Conservation (phyloP, 2,113 vertebrate genomes). For the Pyxicephalus adspersus region DNA sequence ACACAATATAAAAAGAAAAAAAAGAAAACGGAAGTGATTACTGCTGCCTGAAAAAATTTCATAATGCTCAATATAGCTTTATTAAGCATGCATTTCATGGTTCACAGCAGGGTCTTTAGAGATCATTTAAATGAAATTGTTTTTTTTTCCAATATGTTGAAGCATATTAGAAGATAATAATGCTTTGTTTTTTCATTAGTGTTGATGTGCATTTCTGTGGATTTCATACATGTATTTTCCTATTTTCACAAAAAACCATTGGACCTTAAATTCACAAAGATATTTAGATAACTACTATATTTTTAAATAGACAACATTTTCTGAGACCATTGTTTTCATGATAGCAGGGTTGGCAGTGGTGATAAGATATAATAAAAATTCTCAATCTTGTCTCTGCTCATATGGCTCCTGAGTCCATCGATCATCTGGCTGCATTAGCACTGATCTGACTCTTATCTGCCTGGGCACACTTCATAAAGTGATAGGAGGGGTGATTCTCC, state of each 20-base stretch:
- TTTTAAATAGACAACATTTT: neutral
- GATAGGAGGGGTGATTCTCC: neutral
- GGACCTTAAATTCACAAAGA: too few relatives aligned
- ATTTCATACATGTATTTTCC: too few relatives aligned
- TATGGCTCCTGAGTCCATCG: conserved; percentile 24
- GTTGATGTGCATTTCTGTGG: too few relatives aligned
- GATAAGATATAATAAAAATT: conserved; percentile 38
- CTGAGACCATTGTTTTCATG: neutral
- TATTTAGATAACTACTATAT: neutral
- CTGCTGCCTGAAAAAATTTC: too few relatives aligned
- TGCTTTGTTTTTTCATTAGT: neutral
- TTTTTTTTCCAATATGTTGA: neutral
- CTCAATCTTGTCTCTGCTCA: conserved; percentile 6
- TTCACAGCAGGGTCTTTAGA: too few relatives aligned
- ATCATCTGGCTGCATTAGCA: conserved; percentile 30
- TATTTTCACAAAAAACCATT: too few relatives aligned
- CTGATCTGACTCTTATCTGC: conserved; percentile 42
- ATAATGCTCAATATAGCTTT: too few relatives aligned
- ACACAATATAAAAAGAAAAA: too few relatives aligned
- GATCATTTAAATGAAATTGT: too few relatives aligned
- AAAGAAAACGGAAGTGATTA: too few relatives aligned
- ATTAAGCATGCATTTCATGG: too few relatives aligned
- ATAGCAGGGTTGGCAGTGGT: conserved; percentile 14
- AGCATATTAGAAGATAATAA: neutral
- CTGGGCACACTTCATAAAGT: conserved; percentile 16